Conservation (phyloP, 2,888 invertebrate species). For the Dromius quadrimaculatus region DNA sequence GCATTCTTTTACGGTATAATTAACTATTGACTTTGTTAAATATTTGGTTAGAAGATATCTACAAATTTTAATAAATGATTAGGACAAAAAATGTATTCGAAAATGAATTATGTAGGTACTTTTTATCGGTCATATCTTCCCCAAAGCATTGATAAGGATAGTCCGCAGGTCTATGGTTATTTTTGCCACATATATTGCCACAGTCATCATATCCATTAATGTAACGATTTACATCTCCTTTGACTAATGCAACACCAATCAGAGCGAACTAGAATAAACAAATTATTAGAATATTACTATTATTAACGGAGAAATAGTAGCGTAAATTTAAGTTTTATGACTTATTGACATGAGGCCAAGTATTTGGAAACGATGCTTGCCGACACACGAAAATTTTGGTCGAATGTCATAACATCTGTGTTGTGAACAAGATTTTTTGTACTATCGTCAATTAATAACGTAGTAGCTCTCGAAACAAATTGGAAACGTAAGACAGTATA, state of each 20-base stretch:
- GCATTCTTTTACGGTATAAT: constrained; percentile 59
- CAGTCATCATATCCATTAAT: constrained; percentile 75
- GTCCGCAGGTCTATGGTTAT: constrained; percentile 62
- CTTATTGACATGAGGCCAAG: too few relatives aligned
- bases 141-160: constrained; percentile 65
- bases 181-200: constrained; percentile 74
- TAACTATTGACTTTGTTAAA: not conserved
- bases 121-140: constrained; percentile 64
- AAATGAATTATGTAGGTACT: constrained; percentile 58
- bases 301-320: not conserved
- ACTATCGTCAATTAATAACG: too few relatives aligned
- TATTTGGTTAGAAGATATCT: constrained; percentile 5
- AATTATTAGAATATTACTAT: not conserved
- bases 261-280: constrained; percentile 5
- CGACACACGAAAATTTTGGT: too few relatives aligned
- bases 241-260: constrained; percentile 47
- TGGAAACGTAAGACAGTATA: too few relatives aligned
- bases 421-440: too few relatives aligned
- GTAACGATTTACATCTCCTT: constrained; percentile 72
- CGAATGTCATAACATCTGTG: too few relatives aligned
- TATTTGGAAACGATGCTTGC: too few relatives aligned
- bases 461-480: too few relatives aligned
- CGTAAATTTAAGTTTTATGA: not conserved
- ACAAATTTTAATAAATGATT: constrained; percentile 11
- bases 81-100: not conserved